Base-by-base conservation (phyloP, 2,113 vertebrate genomes). In the Tyto alba region DNA sequence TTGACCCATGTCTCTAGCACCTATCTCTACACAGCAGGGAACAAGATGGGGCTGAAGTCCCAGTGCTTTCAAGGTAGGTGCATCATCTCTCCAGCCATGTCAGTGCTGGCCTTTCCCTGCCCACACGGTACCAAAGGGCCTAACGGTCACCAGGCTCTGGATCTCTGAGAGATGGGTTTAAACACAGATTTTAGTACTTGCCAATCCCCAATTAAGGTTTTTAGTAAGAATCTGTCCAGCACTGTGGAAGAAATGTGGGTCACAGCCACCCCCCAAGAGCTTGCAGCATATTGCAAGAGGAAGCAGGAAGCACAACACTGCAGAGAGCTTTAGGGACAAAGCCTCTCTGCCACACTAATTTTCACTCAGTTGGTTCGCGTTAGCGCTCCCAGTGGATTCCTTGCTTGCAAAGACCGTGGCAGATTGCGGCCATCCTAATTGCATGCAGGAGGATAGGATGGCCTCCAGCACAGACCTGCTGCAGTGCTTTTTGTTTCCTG, bases 401-500 rank as follows among this genome's bases (percentile, higher is more conserved):
- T 16, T 13, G 13, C 62, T 47, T 1, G 22, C 38, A 48, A 6
- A 45, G 67, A 4, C 16, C 3, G 19, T 5, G 36, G 41, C 68
- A 57, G 59, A 15, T 1, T 3, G 12, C 2, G 4, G 52, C 47
- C 55, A 6, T 15, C 3, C 25, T 10, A 63, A 32, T 2, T 3
- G 11, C 15, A 7, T 4, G 13, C 41, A 15, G 56, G 36, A 5
- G 0, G 7, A 17, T 0, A 56, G 48, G 38, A 23, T 3, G 11
- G 36, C 55, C 71, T 45, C 41, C 6, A 27, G 29, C 74, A 85
- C 93, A 0, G 4, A 99, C 99, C 94, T 98, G 98, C 85, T 99
- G 99, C 79, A 98, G 98, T 41, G 98, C 90, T 96, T 97, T 98
- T 73, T 98, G 99, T 95, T 87, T 98, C 30, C 98, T 98, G 3